Base-by-base conservation (phyloP, 2,113 vertebrate species). In the Sigmodon hispidus region DNA sequence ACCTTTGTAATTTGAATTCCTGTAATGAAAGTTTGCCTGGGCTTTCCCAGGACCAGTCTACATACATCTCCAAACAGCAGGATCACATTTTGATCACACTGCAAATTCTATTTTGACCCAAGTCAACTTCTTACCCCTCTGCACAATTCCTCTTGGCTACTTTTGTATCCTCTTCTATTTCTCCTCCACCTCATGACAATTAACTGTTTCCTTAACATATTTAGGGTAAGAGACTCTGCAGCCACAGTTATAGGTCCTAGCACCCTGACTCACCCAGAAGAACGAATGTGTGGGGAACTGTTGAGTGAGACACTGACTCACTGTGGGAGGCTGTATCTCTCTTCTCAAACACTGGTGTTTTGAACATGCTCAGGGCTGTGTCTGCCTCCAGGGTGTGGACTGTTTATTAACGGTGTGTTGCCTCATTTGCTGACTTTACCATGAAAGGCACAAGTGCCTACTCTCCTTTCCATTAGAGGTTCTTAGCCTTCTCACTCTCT, bases 271-370 rank as follows among this genome's bases (percentile, higher is more conserved):
- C 75, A 92, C n/a, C 13, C 29, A 69, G 69, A 91, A 8, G 69
- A n/a, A 31, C 16, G 69, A n/a, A 31, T 12, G 10, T 40, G 24
- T 2, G 1, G 70, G 63, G 12, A 92, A 7, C 1, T 48, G 79
- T 34, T 73, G 61, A 26, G 29, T 31, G 43, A 43, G 50, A 65
- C 29, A 22, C 52, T 0, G 96, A 94, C 72, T 97, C 94, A 92
- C 59, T 0, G 29, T 0, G 0, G 48, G 8, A 10, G 3, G 19
- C 86, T 89, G 29, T 40, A 63, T 69, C 61, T 1, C 31, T 76
- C 80, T 50, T 24, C 16, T 7, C 21, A 69, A 48, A n/a, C 34
- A 36, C 31, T 16, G 43, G 76, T 3, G 1, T 52, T 87, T 55
- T 36, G 0, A 10, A 13, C 55, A 43, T 29, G 3, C 31, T 75